Conservation (phyloP, 2,888 invertebrate genomes). For the Drosophila mettleri region DNA sequence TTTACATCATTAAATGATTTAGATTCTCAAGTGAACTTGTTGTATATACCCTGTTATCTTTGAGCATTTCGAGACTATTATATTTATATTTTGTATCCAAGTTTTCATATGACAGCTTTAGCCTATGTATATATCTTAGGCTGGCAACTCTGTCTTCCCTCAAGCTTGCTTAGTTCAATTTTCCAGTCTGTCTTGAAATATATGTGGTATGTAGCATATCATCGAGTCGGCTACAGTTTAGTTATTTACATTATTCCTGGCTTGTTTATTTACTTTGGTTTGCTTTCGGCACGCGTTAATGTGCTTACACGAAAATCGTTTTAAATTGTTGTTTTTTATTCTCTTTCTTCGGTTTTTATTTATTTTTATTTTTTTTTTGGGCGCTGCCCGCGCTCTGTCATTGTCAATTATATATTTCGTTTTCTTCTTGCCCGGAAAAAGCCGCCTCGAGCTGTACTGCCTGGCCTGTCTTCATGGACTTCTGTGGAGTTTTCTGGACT, state of each 20-base stretch:
- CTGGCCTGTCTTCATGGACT: constrained; percentile 22
- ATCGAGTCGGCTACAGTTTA: rapidly evolving
- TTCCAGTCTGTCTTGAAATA: background rate
- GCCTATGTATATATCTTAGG: too few species aligned
- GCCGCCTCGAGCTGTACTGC: constrained; percentile 52
- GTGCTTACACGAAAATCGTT: constrained; percentile 77
- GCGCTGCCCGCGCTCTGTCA: constrained; percentile 66
- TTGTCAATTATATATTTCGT: constrained; percentile 67
- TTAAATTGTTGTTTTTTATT: constrained; percentile 69
- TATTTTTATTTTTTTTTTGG: constrained; percentile 31
- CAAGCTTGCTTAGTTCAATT: background rate
- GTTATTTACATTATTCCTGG: background rate
- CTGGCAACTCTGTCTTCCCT: too few species aligned
- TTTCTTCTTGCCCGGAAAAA: constrained; percentile 16
- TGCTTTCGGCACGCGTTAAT: constrained; percentile 39
- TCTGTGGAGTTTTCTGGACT: background rate
- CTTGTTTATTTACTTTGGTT: constrained; percentile 42
- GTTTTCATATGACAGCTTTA: too few species aligned
- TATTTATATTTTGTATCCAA: too few species aligned
- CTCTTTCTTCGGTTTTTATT: background rate
- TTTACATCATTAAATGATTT: too few species aligned
- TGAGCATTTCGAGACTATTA: too few species aligned
- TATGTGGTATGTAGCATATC: background rate
- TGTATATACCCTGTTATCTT: too few species aligned
- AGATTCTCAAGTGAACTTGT: too few species aligned